Evolutionary conservation across 1,140 invertebrate genomes (phyloP), one percentile per base, ranked within the genome.

Genomic region (Zaprionus ghesquierei): DNA sequence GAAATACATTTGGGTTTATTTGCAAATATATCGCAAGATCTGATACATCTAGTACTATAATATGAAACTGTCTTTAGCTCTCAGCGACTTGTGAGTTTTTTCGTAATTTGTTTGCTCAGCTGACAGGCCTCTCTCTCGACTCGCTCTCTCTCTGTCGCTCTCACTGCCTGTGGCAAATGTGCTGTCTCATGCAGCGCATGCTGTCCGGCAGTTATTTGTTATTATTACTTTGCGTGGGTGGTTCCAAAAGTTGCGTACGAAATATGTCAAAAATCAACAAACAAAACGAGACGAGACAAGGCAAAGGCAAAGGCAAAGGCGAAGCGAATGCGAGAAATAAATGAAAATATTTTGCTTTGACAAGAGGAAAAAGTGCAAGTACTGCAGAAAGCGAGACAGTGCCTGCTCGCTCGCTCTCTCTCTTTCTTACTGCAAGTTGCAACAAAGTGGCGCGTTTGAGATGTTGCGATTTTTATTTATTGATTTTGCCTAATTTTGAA

Each of bases 81-180:
- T 51, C 58, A 70, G 66, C 68, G 63, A 60, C 68, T 46, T 75
- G 72, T 53, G 66, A 59, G 59, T 49, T 75, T n/a, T n/a, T n/a
- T n/a, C n/a, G 68, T 75, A 75, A 75, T 75, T 75, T 64, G 72
- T 70, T 64, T 75, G 68, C 70, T 75, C 66, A 75, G 59, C 72
- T 63, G 59, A 62, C 54, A 46, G 54, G 29, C 50, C 50, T 25
- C 51, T 49, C 22, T 13, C 22, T 49, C 15, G 8, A 2, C 5
- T 38, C 8, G 4, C 18, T 3, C 44, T 22, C 9, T 8, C 4
- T 9, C 60, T 29, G 12, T 3, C 3, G 29, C 20, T 4, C 25
- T n/a, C n/a, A 3, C 5, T 15, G 35, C 35, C n/a, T 18, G 22
- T 15, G 15, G 20, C n/a, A 69, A 69, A 61, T 35, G n/a, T 59